These are phyloP conservation scores for Masticophis lateralis DNA, from an alignment of 2,797 vertebrate species.

Conservation along the genomic window DNA sequence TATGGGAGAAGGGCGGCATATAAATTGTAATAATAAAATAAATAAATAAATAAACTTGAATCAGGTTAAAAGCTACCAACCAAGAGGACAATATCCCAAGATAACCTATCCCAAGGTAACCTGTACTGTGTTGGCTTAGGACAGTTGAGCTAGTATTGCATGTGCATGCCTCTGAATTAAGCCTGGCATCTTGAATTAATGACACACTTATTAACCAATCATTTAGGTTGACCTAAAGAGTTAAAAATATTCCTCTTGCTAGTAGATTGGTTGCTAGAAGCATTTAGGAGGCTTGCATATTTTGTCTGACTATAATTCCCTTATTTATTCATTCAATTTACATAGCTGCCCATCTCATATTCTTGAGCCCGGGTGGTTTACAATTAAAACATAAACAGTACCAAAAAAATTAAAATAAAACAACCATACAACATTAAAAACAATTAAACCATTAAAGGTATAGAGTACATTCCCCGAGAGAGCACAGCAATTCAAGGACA, in stretches of 20 bases:
- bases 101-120: neutral
- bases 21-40: too few species aligned
- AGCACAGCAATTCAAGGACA: neutral
- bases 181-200: neutral
- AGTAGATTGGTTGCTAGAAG: neutral
- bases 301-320: neutral
- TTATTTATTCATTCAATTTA: neutral
- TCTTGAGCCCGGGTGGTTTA: neutral
- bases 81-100: neutral
- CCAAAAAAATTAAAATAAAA: neutral
- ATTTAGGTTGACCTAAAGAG: neutral
- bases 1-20: too few species aligned
- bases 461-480: neutral
- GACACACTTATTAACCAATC: neutral
- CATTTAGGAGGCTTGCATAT: neutral
- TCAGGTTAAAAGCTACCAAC: neutral
- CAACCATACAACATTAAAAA: neutral
- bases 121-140: neutral
- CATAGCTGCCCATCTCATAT: neutral
- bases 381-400: neutral
- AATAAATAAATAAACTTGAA: neutral
- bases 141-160: neutral
- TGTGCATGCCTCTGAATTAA: neutral
- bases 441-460: neutral
- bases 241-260: neutral